A percentile compares a stretch with the other conserved stretches of the same genome.
phyloP scores from a whole-genome alignment of 1,140 invertebrate genomes.

The Paraescarpia echinospica region DNA sequence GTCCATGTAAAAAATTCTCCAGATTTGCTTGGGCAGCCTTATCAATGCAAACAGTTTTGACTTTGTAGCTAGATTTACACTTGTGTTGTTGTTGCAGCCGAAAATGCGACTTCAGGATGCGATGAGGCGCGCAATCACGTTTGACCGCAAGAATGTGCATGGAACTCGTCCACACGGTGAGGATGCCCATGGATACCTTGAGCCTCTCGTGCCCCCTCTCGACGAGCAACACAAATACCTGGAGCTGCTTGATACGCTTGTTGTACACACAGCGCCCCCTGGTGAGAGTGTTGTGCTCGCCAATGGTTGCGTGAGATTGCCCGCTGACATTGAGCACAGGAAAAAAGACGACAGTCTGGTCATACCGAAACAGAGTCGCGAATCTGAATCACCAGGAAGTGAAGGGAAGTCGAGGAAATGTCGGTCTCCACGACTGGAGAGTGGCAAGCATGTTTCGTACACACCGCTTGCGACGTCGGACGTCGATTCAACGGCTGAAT shows the following conservation, averaged over 20 bases:
- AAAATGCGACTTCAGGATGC: conserved; percentile 11
- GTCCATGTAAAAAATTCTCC: no score
- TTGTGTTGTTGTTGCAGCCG: neutral
- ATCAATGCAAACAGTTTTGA: no score
- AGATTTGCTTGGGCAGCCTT: no score
- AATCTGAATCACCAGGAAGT: neutral
- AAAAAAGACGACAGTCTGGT: neutral
- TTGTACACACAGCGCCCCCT: neutral
- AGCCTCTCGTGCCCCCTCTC: conserved; percentile 15
- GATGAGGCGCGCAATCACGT: conserved; percentile 14
- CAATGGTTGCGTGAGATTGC: neutral
- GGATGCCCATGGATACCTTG: conserved; percentile 1
- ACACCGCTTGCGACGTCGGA: neutral
- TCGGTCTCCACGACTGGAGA: neutral
- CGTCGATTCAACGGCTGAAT: neutral
- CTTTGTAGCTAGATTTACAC: conserved; percentile 9
- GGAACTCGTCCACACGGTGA: neutral
- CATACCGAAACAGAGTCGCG: neutral
- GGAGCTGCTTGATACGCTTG: conserved; percentile 56
- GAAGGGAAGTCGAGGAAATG: neutral
- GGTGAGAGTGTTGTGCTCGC: neutral
- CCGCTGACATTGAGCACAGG: neutral
- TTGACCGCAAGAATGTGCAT: conserved; percentile 16
- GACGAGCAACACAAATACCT: conserved; percentile 62
- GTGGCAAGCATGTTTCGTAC: neutral